Base-by-base conservation (phyloP, 2,113 vertebrate species). In the Aviceda subcristata region DNA sequence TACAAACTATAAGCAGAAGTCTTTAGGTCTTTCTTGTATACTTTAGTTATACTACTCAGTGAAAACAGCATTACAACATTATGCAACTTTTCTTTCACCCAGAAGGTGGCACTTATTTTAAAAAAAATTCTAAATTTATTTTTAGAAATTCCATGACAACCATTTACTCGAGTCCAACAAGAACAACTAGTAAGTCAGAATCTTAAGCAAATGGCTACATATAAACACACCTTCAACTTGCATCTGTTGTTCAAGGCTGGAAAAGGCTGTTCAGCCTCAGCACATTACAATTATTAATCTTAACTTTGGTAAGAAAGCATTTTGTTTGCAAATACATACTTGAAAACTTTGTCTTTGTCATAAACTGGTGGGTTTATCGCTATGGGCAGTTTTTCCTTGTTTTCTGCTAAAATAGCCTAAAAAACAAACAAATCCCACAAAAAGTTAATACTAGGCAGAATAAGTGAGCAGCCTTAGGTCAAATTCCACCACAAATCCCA, bases 351-450 rank as follows among this genome's bases (percentile, higher is more conserved):
- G 55, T 98, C 97, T n/a, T 97, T 67, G 20, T 97, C 98, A n/a
- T 97, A 97, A 20, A 75, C 38, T 9, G 79, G 43, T 2, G 98
- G 97, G 9, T 97, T 97, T 86, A 98, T 95, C 3, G 92, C 95
- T 16, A 98, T 6, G 2, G 99, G 99, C 84, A 99, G 97, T 30
- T 92, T 98, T 93, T 99, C 99, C 82, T 98, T 99, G 98, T 99
- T 99, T 89, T 99, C 99, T 55, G 88, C 92, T 75, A 98, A 83
- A 88, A 99, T 98, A 56, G 97, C 97, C 99, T 99, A 20, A 81
- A 92, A 67, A 64, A 75, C 29, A 66, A 63, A 36, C 1, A 74
- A 11, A 11, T 18, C 9, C 13, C 56, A 75, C 4, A 80, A 9
- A 19, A 71, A 76, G 41, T 88, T 90, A 94, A 48, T n/a, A 46